phyloP scores from a whole-genome alignment of 2,113 vertebrate genomes.

The Trichomycterus rosablanca region DNA sequence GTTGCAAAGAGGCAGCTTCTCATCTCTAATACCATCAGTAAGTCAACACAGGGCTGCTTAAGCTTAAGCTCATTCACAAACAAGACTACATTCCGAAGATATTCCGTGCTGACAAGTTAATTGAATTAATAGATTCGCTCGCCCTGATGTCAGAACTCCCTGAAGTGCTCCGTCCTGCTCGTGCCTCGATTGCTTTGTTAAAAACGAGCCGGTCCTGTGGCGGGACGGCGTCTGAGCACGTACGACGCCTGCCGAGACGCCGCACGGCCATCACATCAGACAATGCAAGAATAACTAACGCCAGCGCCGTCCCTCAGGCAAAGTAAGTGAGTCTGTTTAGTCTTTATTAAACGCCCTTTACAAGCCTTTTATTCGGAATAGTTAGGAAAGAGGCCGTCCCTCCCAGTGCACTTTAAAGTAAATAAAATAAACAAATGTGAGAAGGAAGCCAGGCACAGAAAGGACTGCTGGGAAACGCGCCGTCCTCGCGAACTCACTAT shows the following conservation, averaged over 20 bases:
- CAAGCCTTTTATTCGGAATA: constrained; percentile 10
- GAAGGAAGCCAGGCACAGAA: background rate
- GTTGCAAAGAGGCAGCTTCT: too few species aligned
- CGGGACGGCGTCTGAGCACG: constrained; percentile 10
- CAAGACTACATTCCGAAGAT: constrained; percentile 17
- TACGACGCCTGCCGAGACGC: background rate
- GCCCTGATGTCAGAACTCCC: constrained; percentile 3
- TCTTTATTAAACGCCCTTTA: constrained; percentile 33
- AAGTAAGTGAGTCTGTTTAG: constrained; percentile 1
- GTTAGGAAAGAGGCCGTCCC: constrained; percentile 1
- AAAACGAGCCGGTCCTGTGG: constrained; percentile 1
- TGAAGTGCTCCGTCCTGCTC: constrained; percentile 15
- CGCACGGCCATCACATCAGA: background rate
- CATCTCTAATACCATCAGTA: too few species aligned
- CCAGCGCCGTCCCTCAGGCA: background rate
- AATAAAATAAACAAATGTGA: constrained; percentile 24
- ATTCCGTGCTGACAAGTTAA: constrained; percentile 24
- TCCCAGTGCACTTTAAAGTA: constrained; percentile 14
- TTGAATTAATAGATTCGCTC: constrained; percentile 8
- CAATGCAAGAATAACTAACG: background rate
- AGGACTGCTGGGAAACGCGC: background rate
- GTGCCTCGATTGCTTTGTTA: constrained; percentile 15
- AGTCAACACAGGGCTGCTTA: background rate
- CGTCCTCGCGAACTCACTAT: background rate
- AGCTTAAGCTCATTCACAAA: background rate